A percentile compares a stretch with the other conserved stretches of the same genome.
Conservation (phyloP, 2,113 vertebrate genomes). For the Chaetodon auriga region DNA sequence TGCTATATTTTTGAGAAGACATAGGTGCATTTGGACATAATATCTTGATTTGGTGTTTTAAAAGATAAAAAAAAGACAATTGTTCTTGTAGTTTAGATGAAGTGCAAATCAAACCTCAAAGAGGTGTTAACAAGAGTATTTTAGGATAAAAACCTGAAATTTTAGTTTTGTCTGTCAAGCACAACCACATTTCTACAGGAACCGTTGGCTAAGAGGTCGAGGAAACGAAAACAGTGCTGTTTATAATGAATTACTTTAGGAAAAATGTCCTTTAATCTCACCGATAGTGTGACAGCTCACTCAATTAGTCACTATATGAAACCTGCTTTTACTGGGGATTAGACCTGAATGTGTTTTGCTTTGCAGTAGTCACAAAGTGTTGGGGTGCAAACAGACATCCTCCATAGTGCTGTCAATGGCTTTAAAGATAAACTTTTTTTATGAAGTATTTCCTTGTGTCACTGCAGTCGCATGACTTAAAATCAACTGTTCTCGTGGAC, state of each 20-base stretch:
- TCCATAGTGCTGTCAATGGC: slow-evolving; percentile 80
- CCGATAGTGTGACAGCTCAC: slow-evolving; percentile 72
- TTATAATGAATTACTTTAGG: slow-evolving; percentile 77
- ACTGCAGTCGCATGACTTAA: slow-evolving; percentile 87
- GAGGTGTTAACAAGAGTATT: slow-evolving; percentile 84
- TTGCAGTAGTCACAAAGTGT: slow-evolving; percentile 79
- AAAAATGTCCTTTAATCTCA: slow-evolving; percentile 70
- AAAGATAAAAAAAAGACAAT: slow-evolving; percentile 78
- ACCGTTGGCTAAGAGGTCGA: slow-evolving; percentile 70
- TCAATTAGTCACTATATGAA: slow-evolving; percentile 73
- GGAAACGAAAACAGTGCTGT: slow-evolving; percentile 66
- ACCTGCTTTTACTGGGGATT: slow-evolving; percentile 76
- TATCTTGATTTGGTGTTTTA: slow-evolving; percentile 89
- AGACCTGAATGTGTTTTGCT: slow-evolving; percentile 79
- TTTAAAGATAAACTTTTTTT: slow-evolving; percentile 82
- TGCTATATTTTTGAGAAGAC: slow-evolving; percentile 96
- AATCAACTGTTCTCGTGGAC: slow-evolving; percentile 84
- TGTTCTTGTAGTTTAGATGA: slow-evolving; percentile 86
- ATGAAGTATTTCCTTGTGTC: slow-evolving; percentile 83
- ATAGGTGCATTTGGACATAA: slow-evolving; percentile 85
- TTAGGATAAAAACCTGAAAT: slow-evolving; percentile 81
- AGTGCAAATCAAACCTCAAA: slow-evolving; percentile 83
- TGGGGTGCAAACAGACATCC: slow-evolving; percentile 62
- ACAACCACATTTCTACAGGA: slow-evolving; percentile 88
- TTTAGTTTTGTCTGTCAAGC: slow-evolving; percentile 91